Evolutionary conservation across 2,888 invertebrate species (phyloP), one percentile per base, ranked within the genome.

Genomic region (Agrotis puta): DNA sequence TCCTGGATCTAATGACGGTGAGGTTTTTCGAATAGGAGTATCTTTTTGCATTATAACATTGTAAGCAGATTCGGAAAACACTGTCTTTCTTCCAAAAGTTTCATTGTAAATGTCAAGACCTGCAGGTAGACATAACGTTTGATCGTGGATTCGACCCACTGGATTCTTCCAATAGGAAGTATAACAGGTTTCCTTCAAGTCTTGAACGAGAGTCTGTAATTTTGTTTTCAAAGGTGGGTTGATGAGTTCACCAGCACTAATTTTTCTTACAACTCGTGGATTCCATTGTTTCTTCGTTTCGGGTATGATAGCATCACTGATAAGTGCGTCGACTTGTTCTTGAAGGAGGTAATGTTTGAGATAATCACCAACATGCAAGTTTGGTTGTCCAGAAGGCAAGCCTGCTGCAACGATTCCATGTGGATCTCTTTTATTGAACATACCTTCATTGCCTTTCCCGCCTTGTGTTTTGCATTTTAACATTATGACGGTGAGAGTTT

Each of bases 381-480:
- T 69, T 0, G 85, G 66, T 58, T 90, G 89, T 14, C 78, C 75
- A 5, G 82, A 83, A 5, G 84, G 80, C 39, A 83, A 3, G 0
- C 92, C 91, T 1, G 91, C 92, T 2, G 91, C 89, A 59, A 85
- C 87, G 51, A 92, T 78, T 1, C 14, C 47, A 3, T 82, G 78
- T 1, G 84, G 77, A 64, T 83, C 84, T 69, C 91, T 87, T 61
- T 91, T 90, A 43, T 85, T 87, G 77, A 91, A 90, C 85, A 82
- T 85, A 5, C 89, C 89, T 43, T 67, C 50, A 66, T 92, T 92
- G 22, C 91, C 91, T 77, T 90, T 91, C 2, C 91, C 91, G 0
- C 90, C 90, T 20, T 81, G 77, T 24, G 79, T 83, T 63, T 64
- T 62, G 20, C 70, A 69, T 5, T 50, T 57, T 47, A 59, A 62